Conservation (phyloP, 1,140 invertebrate genomes). For the Leptonema lineaticorne region DNA sequence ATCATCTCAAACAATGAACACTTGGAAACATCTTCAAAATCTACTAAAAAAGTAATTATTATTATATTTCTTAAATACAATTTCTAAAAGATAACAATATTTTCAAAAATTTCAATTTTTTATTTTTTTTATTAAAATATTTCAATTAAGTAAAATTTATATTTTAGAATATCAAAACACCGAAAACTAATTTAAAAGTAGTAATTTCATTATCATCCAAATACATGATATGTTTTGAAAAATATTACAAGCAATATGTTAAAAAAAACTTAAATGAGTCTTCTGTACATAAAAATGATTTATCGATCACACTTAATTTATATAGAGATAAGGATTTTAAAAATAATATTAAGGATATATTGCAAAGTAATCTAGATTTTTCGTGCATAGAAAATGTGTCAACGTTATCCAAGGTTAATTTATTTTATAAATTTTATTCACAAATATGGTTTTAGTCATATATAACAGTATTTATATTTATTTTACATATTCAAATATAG, state of each 20-base stretch:
- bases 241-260: background rate
- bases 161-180: too few relatives aligned
- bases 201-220: conserved; percentile 2
- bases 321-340: background rate
- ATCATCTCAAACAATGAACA: too few relatives aligned
- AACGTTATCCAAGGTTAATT: too few relatives aligned
- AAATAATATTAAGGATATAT: background rate
- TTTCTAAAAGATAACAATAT: too few relatives aligned
- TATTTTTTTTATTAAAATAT: too few relatives aligned
- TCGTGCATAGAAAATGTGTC: background rate
- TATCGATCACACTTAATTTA: background rate
- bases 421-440: too few relatives aligned
- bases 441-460: too few relatives aligned
- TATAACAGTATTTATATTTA: background rate
- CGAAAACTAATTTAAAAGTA: background rate
- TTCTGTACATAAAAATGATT: background rate
- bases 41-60: too few relatives aligned
- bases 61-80: too few relatives aligned
- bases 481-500: background rate
- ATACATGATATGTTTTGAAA: conserved; percentile 7
- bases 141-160: too few relatives aligned
- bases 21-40: too few relatives aligned
- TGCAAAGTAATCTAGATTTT: background rate
- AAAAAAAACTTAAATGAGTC: background rate
- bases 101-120: too few relatives aligned